Evolutionary conservation across 2,888 invertebrate species (phyloP), one percentile per base, ranked within the genome.

Genomic region (Xylocampa areola): DNA sequence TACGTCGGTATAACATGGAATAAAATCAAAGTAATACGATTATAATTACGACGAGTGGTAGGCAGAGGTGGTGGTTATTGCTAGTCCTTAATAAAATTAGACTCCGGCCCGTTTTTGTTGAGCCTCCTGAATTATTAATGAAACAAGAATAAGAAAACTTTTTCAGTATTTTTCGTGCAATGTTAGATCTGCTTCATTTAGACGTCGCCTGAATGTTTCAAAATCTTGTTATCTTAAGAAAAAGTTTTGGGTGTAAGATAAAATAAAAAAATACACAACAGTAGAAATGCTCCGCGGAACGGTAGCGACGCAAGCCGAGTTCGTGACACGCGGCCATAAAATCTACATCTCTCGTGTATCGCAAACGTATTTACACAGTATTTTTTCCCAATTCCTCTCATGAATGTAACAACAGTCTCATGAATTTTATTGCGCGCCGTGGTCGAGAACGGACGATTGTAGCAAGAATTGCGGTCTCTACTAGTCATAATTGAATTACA

Each of bases 401-500:
- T 76, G 76, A 73, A 76, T 73, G 69, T 72, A 75, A 83, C 84
- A 84, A 79, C 68, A 79, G 80, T 36, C 82, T 85, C 83, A 84
- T 85, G 83, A 84, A 85, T 85, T 84, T 85, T 85, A 85, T 85
- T 85, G 81, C 76, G 62, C 61, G 37, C 62, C 43, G 52, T 65
- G 67, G 69, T 70, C 68, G 76, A 68, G 65, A 62, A 64, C 67
- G 77, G 67, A 65, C 76, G 59, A 72, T 73, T 73, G 80, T 76
- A 65, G 66, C 72, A 62, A 68, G 74, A 68, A 75, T 69, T 60
- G 73, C 66, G 73, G 69, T 76, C 71, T 73, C 73, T 67, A 68
- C 78, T 77, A 77, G 69, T 79, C 79, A 80, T 81, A 79, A 81
- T 83, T 83, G 85, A 83, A 85, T 85, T 80, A 82, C 82, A 85